Base-by-base conservation (phyloP, 2,888 invertebrate genomes). In the Alcis repandata region DNA sequence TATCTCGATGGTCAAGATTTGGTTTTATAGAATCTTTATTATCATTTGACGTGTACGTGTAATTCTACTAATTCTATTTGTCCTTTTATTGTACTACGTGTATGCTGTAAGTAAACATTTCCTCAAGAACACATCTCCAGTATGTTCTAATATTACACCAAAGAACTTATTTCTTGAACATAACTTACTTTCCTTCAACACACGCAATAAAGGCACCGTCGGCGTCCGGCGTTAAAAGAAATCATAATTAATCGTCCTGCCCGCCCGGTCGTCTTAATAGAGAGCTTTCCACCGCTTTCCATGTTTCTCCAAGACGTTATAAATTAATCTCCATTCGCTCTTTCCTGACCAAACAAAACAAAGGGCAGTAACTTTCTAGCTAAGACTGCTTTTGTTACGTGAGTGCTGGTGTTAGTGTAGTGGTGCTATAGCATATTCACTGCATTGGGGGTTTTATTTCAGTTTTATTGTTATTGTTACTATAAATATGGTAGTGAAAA, bases 281-380 rank as follows among this genome's bases (percentile, higher is more conserved):
- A 90, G 91, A 91, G 89, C 86, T 70, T 70, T 70, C 69, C 69
- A 70, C 85, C 83, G 87, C 84, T 89, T 86, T 85, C 89, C 88
- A 88, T 91, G 91, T 92, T 91, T 89, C 90, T 88, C 84, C 80
- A 85, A 75, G 84, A 87, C 85, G 87, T 90, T 91, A 90, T 90
- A 92, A 91, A 92, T 92, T 91, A 92, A 91, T 92, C 91, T 91
- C 91, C 81, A 91, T 92, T 88, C 86, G 79, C 83, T 77, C 78
- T 81, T 81, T 82, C 79, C 75, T 79, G 76, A 76, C 79, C 75
- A 83, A 86, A 86, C 81, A 85, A 89, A 86, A 89, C 86, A 89
- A 89, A 84, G 79, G 69, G 70, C 76, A 79, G 79, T 82, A 82
- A 83, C 85, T 88, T 86, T 77, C 73, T 74, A 77, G 72, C 75